These are phyloP conservation scores for Calliopum simillimum DNA, from an alignment of 2,888 invertebrate species.

Conservation along the genomic window DNA sequence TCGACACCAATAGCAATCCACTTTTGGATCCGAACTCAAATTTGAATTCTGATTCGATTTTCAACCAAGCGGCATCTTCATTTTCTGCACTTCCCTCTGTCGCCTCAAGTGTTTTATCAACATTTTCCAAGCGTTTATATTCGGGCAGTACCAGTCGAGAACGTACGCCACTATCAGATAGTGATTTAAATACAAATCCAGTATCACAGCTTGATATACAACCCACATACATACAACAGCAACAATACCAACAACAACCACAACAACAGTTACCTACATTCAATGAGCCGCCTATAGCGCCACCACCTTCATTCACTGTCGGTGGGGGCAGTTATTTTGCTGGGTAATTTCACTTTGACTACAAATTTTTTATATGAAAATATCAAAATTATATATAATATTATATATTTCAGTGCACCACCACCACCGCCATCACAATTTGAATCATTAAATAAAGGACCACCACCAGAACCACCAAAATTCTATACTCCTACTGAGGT, in stretches of 20 bases:
- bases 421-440: conserved; percentile 2
- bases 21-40: conserved; percentile 52
- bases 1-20: conserved; percentile 57
- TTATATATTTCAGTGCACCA: not conserved
- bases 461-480: conserved; percentile 58
- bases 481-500: conserved; percentile 63
- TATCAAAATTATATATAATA: not conserved
- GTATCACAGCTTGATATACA: conserved; percentile 59
- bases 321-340: conserved; percentile 25
- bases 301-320: conserved; percentile 21
- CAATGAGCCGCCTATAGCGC: conserved; percentile 34
- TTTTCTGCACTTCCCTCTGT: conserved; percentile 72
- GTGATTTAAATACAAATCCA: conserved; percentile 47
- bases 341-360: conserved; percentile 35
- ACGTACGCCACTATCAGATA: conserved; percentile 39
- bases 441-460: conserved; percentile 25
- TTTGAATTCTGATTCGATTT: conserved; percentile 54
- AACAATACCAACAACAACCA: conserved; percentile 52
- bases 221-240: conserved; percentile 56
- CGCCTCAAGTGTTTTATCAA: conserved; percentile 75
- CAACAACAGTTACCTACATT: conserved; percentile 14
- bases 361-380: not conserved
- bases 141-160: conserved; percentile 52
- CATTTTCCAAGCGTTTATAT: conserved; percentile 67
- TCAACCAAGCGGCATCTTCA: conserved; percentile 63